Evolutionary conservation across 92 coral and sea anemone genomes (phyloP), one percentile per base, ranked within the genome.

Genomic region (Meandrina meandrites): DNA sequence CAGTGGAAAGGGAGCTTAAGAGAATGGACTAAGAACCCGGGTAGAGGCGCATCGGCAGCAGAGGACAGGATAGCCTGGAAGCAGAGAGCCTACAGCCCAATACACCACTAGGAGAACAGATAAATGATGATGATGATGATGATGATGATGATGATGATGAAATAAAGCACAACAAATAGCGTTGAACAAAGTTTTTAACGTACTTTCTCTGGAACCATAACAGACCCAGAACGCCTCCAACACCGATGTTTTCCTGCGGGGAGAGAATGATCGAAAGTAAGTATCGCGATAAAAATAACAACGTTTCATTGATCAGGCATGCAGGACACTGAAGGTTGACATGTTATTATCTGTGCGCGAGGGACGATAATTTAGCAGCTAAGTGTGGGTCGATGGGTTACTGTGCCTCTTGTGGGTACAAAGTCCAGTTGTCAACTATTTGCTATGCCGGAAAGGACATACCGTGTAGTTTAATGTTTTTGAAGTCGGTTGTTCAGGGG

Each of bases 171-270:
- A 35, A 34, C 22, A 58, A 9, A 13, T 12, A 35, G 60, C 18
- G 28, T 12, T 79, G 3, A 48, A 48, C 13, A 51, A 36, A 3
- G 15, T 32, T 7, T 1, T 19, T 24, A 51, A 53, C 53, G 42
- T 84, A 94, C 99, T 93, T 93, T 89, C 99, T 85, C 80, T 97
- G 99, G 88, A 97, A 97, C 99, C 99, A 97, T 45, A 97, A 93
- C 57, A 97, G 92, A 72, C 97, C 98, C 82, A 97, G 90, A 75
- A 97, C 99, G 31, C 99, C 99, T 40, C 98, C 98, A 47, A 97
- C 98, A 51, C 99, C 99, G 28, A 97, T 91, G 15, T 86, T 94
- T 22, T 97, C 99, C 94, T 95, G 80, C 45, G 83, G 58, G 36
- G 8, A 28, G 36, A 30, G 76, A 19, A 7, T n/a, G n/a, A n/a